These are phyloP conservation scores for Achatina immaculata DNA, from an alignment of 1,140 invertebrate species.

Conservation along the genomic window DNA sequence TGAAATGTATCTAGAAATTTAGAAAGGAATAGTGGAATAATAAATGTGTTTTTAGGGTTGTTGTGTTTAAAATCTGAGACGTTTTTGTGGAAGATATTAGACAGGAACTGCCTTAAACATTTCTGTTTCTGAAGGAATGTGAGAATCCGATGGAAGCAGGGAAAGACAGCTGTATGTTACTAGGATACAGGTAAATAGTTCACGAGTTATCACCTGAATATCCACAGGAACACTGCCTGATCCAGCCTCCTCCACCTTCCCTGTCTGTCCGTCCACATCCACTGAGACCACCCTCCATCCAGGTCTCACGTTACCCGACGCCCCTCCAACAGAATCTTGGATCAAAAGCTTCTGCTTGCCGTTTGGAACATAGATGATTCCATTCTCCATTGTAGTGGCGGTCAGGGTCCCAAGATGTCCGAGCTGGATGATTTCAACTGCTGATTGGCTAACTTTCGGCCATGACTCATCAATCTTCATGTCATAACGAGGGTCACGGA, in stretches of 20 bases:
- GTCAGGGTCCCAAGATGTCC: conserved; percentile 4
- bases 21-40: too few species aligned
- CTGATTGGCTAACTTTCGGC: not conserved
- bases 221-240: conserved; percentile 28
- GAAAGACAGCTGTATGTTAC: too few species aligned
- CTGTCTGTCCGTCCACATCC: conserved; percentile 5
- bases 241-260: conserved; percentile 26
- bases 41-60: too few species aligned
- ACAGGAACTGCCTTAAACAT: too few species aligned
- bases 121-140: too few species aligned
- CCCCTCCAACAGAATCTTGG: not conserved
- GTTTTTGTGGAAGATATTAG: too few species aligned
- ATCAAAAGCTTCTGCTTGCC: conserved; percentile 2
- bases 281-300: conserved; percentile 15
- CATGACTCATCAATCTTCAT: not conserved
- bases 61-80: too few species aligned
- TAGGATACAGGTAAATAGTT: too few species aligned
- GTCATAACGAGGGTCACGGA: conserved; percentile 21
- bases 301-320: not conserved
- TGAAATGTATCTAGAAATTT: too few species aligned
- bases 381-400: conserved; percentile 19
- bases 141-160: too few species aligned
- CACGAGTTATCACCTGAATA: conserved; percentile 20
- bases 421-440: not conserved
- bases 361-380: conserved; percentile 26